Evolutionary conservation across 1,140 invertebrate species (phyloP).

Genomic region (Cryptotermes secundus): DNA sequence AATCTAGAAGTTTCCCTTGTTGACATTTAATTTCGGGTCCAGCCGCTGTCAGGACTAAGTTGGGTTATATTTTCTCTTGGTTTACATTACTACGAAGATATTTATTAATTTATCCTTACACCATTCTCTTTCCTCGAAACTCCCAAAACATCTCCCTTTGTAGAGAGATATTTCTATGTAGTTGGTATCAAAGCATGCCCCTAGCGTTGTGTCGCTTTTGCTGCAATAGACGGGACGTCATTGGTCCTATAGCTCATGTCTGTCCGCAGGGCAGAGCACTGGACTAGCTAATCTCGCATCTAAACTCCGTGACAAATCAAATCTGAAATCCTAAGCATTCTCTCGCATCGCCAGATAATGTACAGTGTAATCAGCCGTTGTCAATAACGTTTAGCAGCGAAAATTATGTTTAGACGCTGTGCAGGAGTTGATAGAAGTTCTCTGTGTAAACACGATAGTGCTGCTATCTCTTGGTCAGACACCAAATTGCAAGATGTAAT

Average conservation of each 20-base stretch:
- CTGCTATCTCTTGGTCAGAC: not conserved
- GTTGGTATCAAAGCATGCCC: not conserved
- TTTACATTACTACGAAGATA: too few species aligned
- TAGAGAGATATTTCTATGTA: not conserved
- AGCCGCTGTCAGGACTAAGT: too few species aligned
- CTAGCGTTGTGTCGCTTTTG: not conserved
- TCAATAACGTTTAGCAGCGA: not conserved
- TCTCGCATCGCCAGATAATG: not conserved
- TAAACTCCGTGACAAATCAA: slow-evolving; percentile 19
- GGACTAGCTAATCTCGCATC: not conserved
- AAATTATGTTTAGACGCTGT: not conserved
- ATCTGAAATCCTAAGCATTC: not conserved
- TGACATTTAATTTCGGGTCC: too few species aligned
- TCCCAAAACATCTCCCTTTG: not conserved
- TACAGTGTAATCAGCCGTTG: not conserved
- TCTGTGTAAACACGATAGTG: not conserved
- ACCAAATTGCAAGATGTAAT: not conserved
- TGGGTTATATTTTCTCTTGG: too few species aligned
- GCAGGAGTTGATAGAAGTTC: not conserved
- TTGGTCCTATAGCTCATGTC: not conserved
- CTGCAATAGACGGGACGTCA: not conserved
- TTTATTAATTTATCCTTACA: too few species aligned
- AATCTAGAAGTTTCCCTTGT: too few species aligned
- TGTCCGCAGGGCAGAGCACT: not conserved
- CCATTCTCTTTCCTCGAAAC: not conserved